Evolutionary conservation across 1,140 invertebrate species (phyloP), one percentile per base, ranked within the genome.

Genomic region (Chrysoperla carnea): DNA sequence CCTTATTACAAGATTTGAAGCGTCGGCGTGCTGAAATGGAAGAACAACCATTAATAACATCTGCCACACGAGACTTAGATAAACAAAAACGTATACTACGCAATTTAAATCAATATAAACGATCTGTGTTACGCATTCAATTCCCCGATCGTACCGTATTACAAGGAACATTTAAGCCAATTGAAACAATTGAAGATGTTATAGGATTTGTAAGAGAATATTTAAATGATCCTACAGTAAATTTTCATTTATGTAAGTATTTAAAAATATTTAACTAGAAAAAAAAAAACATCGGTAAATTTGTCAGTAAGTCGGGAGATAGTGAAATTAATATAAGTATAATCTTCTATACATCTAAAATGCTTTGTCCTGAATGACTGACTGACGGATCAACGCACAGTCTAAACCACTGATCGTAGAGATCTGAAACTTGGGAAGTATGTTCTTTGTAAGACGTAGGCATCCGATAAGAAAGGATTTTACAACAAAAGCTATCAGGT

Each of bases 111-210:
- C 69, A 70, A 45, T 87, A 88, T 57, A 74, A 76, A 48, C 68
- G 73, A 52, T 73, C 75, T 37, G 72, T 87, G 8, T 76, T 90
- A 37, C 63, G 85, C 39, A 68, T 91, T 50, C 76, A 81, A 53
- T 90, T 91, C 60, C 82, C 84, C 4, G 75, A 88, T 61, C 71
- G 76, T 40, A 67, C 78, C 37, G 80, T 88, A 27, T 62, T 90
- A 4, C 86, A 91, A 63, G 84, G 76, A 8, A 63, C 78, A 8
- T 90, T 91, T 53, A 64, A 64, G 49, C 76, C 83, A 6, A 60
- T 63, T 14, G 80, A 88, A 60, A 78, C 69, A 15, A 62, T 87
- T 7, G 58, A 63, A 50, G 62, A 69, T 43, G 64, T 90, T 5
- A 66, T 69, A 36, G 67, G 78, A 39, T 86, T 87, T 66, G 68